Conservation (phyloP, 1,140 invertebrate species). For the Cyrtorhinus lividipennis region DNA sequence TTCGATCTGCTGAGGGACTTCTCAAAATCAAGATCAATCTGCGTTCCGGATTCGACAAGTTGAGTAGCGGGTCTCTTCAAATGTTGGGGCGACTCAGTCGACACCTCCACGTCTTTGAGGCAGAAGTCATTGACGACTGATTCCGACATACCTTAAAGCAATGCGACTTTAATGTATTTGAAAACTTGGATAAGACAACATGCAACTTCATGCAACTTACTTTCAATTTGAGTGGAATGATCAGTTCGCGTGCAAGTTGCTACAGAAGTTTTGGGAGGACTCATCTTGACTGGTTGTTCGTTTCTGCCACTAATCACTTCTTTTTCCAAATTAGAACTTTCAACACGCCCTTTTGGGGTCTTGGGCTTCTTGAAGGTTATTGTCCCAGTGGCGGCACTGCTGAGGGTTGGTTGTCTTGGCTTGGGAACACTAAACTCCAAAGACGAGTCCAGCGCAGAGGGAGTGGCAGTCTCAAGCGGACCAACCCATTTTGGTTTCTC, state of each 20-base stretch:
- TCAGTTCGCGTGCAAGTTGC: not conserved
- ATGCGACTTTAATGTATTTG: too few relatives aligned
- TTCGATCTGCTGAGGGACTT: not conserved
- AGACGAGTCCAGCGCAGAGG: not conserved
- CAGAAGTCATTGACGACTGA: not conserved
- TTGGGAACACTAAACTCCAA: not conserved
- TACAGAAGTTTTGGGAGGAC: too few relatives aligned
- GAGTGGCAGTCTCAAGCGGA: not conserved
- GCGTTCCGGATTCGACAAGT: not conserved
- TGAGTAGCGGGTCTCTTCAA: not conserved
- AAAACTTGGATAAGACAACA: too few relatives aligned
- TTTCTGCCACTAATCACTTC: too few relatives aligned
- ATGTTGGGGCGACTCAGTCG: not conserved
- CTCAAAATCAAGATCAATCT: not conserved
- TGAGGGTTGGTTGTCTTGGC: not conserved
- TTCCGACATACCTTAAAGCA: not conserved
- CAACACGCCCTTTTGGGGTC: not conserved
- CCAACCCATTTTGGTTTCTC: slow-evolving; percentile 7
- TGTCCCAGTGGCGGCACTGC: not conserved
- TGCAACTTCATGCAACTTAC: too few relatives aligned
- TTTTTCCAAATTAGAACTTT: too few relatives aligned
- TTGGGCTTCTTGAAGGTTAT: not conserved
- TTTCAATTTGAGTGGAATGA: not conserved
- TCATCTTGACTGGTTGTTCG: too few relatives aligned
- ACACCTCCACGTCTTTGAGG: not conserved